phyloP scores from a whole-genome alignment of 2,113 vertebrate genomes.

The Tichodroma muraria region DNA sequence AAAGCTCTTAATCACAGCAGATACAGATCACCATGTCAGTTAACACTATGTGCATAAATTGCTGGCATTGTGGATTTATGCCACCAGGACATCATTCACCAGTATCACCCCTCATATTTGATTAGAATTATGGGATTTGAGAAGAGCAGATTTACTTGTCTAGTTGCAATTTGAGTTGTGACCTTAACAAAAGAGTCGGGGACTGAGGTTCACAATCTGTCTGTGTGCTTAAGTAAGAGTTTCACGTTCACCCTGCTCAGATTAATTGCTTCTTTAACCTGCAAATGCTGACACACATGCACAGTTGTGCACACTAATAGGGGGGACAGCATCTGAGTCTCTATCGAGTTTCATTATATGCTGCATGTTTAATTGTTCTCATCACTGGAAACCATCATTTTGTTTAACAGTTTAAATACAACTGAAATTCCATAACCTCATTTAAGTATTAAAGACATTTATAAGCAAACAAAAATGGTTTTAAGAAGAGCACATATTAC shows the following conservation, averaged over 20 bases:
- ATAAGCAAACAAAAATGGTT: neutral
- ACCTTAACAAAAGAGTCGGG: neutral
- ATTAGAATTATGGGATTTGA: constrained; percentile 45
- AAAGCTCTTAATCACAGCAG: constrained; percentile 49
- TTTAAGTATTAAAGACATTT: constrained; percentile 14
- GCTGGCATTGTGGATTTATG: constrained; percentile 40
- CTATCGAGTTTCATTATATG: constrained; percentile 48
- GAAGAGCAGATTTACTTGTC: neutral
- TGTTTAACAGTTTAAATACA: constrained; percentile 39
- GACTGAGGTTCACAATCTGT: neutral
- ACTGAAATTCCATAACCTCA: constrained; percentile 27
- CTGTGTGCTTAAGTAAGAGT: constrained; percentile 24
- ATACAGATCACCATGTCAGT: constrained; percentile 57
- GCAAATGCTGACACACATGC: constrained; percentile 31
- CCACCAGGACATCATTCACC: constrained; percentile 21
- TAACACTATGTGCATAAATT: constrained; percentile 41
- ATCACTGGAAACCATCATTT: constrained; percentile 37
- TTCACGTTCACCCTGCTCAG: constrained; percentile 55
- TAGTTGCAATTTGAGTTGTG: neutral
- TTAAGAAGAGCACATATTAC: neutral
- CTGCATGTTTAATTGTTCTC: constrained; percentile 48
- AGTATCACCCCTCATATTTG: constrained; percentile 38
- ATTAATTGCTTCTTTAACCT: constrained; percentile 69
- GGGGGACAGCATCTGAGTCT: constrained; percentile 31
- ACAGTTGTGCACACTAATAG: constrained; percentile 54